Base-by-base conservation (phyloP, 53 echinoderm and acorn worm genomes). In the Crossaster papposus region DNA sequence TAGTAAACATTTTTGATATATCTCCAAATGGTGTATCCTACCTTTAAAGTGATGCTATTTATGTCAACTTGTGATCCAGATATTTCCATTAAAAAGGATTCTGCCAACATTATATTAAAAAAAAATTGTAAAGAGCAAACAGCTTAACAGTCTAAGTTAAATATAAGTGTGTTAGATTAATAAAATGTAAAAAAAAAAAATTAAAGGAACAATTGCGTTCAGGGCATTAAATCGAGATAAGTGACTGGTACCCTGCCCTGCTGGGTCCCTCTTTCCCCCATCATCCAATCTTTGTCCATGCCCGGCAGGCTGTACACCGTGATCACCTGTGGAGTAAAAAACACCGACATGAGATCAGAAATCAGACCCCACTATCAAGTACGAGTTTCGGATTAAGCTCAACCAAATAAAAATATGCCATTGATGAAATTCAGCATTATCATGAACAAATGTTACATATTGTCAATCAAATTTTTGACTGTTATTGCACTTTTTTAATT, bases 221-320 rank as follows among this genome's bases (percentile, higher is more conserved):
- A 87, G 26, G 87, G 94, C 54, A 88, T 89, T 17, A 96, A 65
- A 81, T 99, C 96, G 36, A 99, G 79, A 94, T 99, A 99, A 24
- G 99, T 90, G 15, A 94, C 86, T 74, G 99, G 99, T 71, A 99
- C 99, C 77, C 89, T 94, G 77, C 99, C 94, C 80, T 91, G 86
- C 79, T 94, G 91, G 71, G 84, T 89, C 9, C 90, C 88, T 33
- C 82, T 93, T 70, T 98, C 94, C 2, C 75, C 91, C 51, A 93
- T 89, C 94, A 98, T 92, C 90, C 91, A 92, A 32, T 98, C 96
- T 53, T 85, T 77, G 68, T 98, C 93, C 86, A 92, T 79, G 36
- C 94, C 94, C 13, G 98, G 99, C 68, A 94, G 77, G 86, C 95
- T 96, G 89, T 96, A 99, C 30, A 99, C 99, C 26, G 90, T 96